Evolutionary conservation across 2,797 vertebrate species (phyloP).

Genomic region (Scleropages formosus): DNA sequence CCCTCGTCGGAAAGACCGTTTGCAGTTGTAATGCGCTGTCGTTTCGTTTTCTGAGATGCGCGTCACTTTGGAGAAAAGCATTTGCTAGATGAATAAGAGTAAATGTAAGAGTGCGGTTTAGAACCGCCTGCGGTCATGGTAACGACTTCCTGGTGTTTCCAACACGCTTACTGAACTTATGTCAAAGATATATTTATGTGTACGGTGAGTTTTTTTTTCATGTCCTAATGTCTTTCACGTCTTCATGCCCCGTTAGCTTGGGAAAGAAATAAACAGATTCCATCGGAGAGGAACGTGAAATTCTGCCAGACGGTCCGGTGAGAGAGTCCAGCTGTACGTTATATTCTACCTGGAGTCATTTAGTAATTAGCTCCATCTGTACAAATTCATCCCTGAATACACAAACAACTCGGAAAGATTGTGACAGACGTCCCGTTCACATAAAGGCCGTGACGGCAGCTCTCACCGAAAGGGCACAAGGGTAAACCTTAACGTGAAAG

Average conservation of each 20-base stretch:
- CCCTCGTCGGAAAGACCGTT: too few relatives aligned
- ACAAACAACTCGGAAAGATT: too few relatives aligned
- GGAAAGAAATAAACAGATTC: not conserved
- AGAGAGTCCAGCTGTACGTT: not conserved
- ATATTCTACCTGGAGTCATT: not conserved
- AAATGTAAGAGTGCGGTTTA: not conserved
- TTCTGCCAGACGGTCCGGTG: not conserved
- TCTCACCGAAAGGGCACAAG: too few relatives aligned
- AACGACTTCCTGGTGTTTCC: too few relatives aligned
- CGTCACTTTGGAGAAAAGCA: not conserved
- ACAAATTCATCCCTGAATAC: not conserved
- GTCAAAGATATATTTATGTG: not conserved
- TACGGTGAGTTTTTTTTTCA: not conserved
- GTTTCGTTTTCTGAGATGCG: too few relatives aligned
- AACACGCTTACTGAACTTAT: too few relatives aligned
- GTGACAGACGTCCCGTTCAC: too few relatives aligned
- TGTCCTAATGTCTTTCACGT: not conserved
- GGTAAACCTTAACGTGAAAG: too few relatives aligned
- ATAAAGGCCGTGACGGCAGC: too few relatives aligned
- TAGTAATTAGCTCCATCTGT: not conserved
- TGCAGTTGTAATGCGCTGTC: too few relatives aligned
- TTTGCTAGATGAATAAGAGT: not conserved
- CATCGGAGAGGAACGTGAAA: not conserved
- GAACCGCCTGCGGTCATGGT: slow-evolving; percentile 9
- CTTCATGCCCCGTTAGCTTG: too few relatives aligned